A percentile compares a stretch with the other conserved stretches of the same genome.
These are phyloP conservation scores for Rana temporaria DNA, from an alignment of 2,113 vertebrate genomes.

Conservation along the genomic window DNA sequence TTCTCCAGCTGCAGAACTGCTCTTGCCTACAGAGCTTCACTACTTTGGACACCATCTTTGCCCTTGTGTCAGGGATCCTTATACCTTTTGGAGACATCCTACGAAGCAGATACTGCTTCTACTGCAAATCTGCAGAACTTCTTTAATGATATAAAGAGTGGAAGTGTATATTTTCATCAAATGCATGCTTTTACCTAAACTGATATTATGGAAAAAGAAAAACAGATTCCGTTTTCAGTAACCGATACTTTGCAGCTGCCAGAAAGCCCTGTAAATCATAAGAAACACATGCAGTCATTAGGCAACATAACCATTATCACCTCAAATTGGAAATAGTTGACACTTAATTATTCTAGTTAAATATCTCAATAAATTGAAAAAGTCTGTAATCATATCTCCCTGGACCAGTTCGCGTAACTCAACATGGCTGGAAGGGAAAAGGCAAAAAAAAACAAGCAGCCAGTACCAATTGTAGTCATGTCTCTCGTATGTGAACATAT, in stretches of 20 bases:
- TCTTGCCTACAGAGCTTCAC: too few species aligned
- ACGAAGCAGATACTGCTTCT: too few species aligned
- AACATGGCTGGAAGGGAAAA: not conserved
- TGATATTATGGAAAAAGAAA: slow-evolving; percentile 1
- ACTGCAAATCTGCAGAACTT: too few species aligned
- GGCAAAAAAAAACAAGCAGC: not conserved
- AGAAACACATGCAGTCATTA: slow-evolving; percentile 31
- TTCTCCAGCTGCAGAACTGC: too few species aligned
- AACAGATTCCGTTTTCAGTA: slow-evolving; percentile 16
- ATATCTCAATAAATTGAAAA: slow-evolving; percentile 37
- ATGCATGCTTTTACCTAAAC: not conserved
- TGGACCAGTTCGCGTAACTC: not conserved
- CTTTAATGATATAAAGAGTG: too few species aligned
- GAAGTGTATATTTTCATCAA: not conserved
- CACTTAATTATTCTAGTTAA: slow-evolving; percentile 47
- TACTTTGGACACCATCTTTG: too few species aligned
- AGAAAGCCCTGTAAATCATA: slow-evolving; percentile 33
- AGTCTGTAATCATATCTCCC: slow-evolving; percentile 18
- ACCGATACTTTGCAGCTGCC: slow-evolving; percentile 4
- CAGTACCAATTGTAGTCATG: not conserved
- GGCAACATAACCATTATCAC: slow-evolving; percentile 43
- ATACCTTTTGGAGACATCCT: too few species aligned
- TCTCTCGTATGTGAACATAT: not conserved
- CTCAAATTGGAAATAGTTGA: slow-evolving; percentile 46
- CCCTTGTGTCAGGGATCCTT: too few species aligned